phyloP scores from a whole-genome alignment of 2,797 vertebrate species.

The Dromococcyx pavoninus region DNA sequence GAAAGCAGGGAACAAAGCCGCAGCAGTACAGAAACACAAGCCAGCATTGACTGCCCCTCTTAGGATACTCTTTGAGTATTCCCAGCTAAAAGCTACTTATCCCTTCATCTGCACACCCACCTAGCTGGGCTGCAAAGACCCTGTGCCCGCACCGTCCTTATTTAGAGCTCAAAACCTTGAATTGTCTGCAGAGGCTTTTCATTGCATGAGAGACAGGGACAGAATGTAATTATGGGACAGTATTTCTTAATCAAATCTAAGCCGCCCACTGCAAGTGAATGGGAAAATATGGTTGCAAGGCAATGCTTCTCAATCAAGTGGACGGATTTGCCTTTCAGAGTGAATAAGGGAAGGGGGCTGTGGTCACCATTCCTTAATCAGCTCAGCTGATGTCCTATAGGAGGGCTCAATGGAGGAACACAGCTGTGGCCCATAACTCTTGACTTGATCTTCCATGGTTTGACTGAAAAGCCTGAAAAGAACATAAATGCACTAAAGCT shows the following conservation, averaged over 20 bases:
- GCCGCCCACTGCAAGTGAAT: slow-evolving; percentile 20
- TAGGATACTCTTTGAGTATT: background rate
- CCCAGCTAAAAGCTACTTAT: background rate
- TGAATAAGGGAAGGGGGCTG: background rate
- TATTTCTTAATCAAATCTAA: slow-evolving; percentile 31
- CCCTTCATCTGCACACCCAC: background rate
- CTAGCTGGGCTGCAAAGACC: background rate
- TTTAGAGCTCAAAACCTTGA: background rate
- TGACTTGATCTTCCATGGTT: slow-evolving; percentile 23
- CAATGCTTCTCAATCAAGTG: background rate
- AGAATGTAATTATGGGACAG: background rate
- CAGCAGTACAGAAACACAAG: background rate
- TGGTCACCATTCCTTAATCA: background rate
- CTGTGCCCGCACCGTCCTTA: background rate
- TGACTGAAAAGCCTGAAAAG: slow-evolving; percentile 21
- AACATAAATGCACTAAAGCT: slow-evolving; percentile 16
- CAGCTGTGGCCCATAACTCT: slow-evolving; percentile 41
- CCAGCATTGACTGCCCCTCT: background rate
- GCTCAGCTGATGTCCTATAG: slow-evolving; percentile 45
- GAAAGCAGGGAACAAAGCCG: background rate
- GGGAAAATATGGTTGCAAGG: background rate
- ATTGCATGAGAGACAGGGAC: background rate
- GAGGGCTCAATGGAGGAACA: slow-evolving; percentile 15
- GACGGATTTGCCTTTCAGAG: slow-evolving; percentile 5
- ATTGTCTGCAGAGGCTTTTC: slow-evolving; percentile 19